phyloP scores from a whole-genome alignment of 2,113 vertebrate species.

The Paedocypris sp. region DNA sequence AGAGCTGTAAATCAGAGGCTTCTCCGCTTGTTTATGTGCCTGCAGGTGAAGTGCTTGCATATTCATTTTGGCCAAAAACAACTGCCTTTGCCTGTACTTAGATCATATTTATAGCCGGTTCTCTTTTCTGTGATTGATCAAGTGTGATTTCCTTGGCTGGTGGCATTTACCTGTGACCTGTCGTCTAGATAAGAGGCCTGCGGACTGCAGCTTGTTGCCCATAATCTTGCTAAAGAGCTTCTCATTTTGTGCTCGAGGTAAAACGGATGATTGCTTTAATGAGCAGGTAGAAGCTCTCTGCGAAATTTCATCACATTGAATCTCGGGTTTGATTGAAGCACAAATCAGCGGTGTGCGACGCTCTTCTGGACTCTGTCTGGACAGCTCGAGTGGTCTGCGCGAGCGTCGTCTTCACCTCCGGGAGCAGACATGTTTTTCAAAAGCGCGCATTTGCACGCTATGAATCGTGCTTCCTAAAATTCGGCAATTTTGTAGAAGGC shows the following conservation, averaged over 20 bases:
- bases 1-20: not conserved
- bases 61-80: not conserved
- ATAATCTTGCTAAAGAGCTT: conserved; percentile 13
- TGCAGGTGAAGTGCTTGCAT: not conserved
- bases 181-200: not conserved
- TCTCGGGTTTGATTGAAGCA: conserved; percentile 6
- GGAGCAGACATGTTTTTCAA: too few species aligned
- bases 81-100: not conserved
- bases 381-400: too few species aligned
- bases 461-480: too few species aligned
- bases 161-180: conserved; percentile 12
- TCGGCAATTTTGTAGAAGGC: too few species aligned
- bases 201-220: not conserved
- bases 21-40: not conserved
- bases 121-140: not conserved
- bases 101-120: not conserved
- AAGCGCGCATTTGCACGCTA: too few species aligned
- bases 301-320: not conserved
- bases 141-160: not conserved
- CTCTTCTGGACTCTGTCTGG: too few species aligned
- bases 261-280: conserved; percentile 16
- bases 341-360: conserved; percentile 8
- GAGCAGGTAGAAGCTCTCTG: conserved; percentile 3
- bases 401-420: too few species aligned
- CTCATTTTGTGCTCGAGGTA: conserved; percentile 6